Evolutionary conservation across 2,113 vertebrate genomes (phyloP).

Genomic region (Perognathus longimembris): DNA sequence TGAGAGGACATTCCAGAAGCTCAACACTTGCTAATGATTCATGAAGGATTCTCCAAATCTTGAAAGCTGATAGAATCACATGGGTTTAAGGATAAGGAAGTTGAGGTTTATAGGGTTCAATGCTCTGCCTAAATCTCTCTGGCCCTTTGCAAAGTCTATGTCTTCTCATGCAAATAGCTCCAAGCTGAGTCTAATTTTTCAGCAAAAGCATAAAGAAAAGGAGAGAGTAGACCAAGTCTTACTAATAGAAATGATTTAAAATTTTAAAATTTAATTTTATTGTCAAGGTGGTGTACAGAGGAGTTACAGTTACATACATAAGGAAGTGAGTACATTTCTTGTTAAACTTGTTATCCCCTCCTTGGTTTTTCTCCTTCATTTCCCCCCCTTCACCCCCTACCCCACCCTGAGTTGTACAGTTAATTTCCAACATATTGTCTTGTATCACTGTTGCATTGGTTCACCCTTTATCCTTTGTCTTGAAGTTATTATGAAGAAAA

Average conservation of each 20-base stretch:
- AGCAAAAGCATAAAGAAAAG: constrained; percentile 1
- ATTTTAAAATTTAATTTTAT: no score
- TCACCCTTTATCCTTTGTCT: no score
- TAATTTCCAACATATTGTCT: no score
- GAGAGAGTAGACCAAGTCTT: background rate
- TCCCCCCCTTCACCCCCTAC: no score
- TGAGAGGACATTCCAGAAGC: background rate
- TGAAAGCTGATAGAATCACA: background rate
- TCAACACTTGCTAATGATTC: background rate
- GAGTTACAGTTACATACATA: no score
- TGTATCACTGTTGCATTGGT: no score
- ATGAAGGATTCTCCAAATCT: background rate
- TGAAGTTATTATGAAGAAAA: background rate
- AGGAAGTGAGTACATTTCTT: no score
- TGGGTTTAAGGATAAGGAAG: background rate
- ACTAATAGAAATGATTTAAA: no score
- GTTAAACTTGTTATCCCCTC: no score
- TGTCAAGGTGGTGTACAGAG: no score
- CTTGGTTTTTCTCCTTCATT: no score
- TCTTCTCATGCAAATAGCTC: background rate
- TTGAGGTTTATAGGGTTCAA: background rate
- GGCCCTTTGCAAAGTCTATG: background rate
- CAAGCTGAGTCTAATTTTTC: constrained; percentile 42
- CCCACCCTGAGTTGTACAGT: no score
- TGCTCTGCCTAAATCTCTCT: background rate